These are phyloP conservation scores for Aix galericulata DNA, from an alignment of 2,113 vertebrate species.

Conservation along the genomic window DNA sequence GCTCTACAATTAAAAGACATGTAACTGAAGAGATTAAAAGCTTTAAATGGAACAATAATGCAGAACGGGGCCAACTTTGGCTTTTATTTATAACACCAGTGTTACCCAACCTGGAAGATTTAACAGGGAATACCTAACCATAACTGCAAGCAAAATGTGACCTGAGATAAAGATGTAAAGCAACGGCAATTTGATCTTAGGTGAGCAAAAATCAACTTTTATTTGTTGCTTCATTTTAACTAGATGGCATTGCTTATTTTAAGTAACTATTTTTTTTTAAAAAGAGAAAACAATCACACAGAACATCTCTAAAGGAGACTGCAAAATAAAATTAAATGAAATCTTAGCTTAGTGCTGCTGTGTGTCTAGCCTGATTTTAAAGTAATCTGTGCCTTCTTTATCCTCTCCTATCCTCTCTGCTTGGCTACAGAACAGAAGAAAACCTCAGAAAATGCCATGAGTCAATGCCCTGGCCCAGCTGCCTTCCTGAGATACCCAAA, in stretches of 20 bases:
- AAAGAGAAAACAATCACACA: not conserved
- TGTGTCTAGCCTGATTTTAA: not conserved
- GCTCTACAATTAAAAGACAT: not conserved
- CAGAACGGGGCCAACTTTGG: not conserved
- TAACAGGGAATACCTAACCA: not conserved
- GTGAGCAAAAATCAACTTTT: not conserved
- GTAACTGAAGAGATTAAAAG: not conserved
- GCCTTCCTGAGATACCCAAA: not conserved
- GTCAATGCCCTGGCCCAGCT: not conserved
- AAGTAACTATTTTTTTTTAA: not conserved
- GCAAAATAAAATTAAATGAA: not conserved
- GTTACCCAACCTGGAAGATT: not conserved
- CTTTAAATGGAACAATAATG: not conserved
- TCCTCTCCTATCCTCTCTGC: not conserved
- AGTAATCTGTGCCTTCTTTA: not conserved
- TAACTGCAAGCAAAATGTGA: not conserved
- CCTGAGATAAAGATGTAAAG: not conserved
- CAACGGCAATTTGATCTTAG: not conserved
- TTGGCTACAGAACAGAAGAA: not conserved
- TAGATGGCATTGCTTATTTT: not conserved
- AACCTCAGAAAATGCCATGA: constrained; percentile 2
- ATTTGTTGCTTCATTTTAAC: not conserved
- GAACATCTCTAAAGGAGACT: not conserved
- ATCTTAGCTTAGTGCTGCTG: not conserved
- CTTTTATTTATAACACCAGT: not conserved